Percentiles rank a stretch among this genome's conserved stretches.
These are phyloP conservation scores for Chrosomus eos DNA, from an alignment of 2,797 vertebrate genomes.

Conservation along the genomic window DNA sequence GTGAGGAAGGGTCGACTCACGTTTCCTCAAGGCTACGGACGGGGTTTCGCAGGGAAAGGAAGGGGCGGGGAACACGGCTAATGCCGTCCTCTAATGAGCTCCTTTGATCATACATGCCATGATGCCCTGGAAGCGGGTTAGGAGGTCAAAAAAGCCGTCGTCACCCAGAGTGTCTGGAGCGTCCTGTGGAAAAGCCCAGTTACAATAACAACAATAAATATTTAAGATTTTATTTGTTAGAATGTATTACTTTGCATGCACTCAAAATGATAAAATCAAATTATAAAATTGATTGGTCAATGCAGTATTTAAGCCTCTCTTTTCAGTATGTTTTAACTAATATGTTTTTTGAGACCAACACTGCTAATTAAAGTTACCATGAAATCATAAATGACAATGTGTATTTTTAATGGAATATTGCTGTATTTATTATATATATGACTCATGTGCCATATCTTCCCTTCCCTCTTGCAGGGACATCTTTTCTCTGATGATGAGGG, in stretches of 20 bases:
- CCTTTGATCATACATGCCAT: slow-evolving; percentile 99
- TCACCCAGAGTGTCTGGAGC: slow-evolving; percentile 83
- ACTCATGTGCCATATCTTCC: neutral
- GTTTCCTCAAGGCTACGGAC: slow-evolving; percentile 80
- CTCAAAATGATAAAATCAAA: neutral
- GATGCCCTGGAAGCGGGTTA: slow-evolving; percentile 94
- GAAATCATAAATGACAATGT: neutral
- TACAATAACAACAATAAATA: neutral
- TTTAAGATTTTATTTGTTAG: neutral
- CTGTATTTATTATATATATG: neutral
- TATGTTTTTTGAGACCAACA: neutral
- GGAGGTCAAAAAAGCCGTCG: slow-evolving; percentile 94
- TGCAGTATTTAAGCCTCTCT: neutral
- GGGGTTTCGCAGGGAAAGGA: slow-evolving; percentile 76
- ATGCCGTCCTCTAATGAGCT: slow-evolving; percentile 83
- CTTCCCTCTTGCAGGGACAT: neutral
- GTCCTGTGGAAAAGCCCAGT: slow-evolving; percentile 64
- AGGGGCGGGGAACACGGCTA: slow-evolving; percentile 67
- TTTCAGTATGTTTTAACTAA: neutral
- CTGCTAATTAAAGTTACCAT: neutral
- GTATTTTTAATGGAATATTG: neutral
- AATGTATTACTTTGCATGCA: neutral
- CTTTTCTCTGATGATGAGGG: neutral
- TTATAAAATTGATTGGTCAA: neutral
- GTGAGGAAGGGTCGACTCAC: slow-evolving; percentile 75